These are phyloP conservation scores for Ceratoteleas bidentatus DNA, from an alignment of 1,140 invertebrate species.

Conservation along the genomic window DNA sequence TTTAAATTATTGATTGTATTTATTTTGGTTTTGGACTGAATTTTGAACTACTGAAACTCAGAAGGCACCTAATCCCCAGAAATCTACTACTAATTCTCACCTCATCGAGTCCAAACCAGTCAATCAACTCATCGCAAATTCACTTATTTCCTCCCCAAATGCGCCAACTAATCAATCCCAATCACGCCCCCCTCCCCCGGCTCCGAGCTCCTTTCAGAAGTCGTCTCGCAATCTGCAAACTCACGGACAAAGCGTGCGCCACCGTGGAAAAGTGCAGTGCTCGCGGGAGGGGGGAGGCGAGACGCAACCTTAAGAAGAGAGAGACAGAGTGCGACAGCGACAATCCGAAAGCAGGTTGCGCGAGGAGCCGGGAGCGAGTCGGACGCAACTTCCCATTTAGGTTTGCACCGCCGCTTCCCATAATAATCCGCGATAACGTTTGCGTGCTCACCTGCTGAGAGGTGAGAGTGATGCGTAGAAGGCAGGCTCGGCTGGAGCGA, in stretches of 20 bases:
- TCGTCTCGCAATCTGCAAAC: slow-evolving; percentile 5
- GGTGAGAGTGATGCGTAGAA: slow-evolving; percentile 79
- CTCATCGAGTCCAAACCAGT: too few species aligned
- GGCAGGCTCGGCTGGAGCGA: slow-evolving; percentile 76
- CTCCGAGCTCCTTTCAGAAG: slow-evolving; percentile 12
- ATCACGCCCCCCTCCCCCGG: too few species aligned
- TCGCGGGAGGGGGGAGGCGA: not conserved
- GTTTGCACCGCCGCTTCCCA: slow-evolving; percentile 43
- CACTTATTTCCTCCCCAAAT: too few species aligned
- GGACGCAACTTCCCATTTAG: slow-evolving; percentile 60
- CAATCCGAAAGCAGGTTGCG: slow-evolving; percentile 16
- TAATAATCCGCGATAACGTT: slow-evolving; percentile 57
- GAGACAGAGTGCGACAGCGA: too few species aligned
- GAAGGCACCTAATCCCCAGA: too few species aligned
- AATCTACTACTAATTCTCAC: too few species aligned
- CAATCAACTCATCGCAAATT: too few species aligned
- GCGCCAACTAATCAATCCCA: too few species aligned
- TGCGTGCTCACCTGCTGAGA: slow-evolving; percentile 77
- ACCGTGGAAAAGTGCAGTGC: slow-evolving; percentile 6
- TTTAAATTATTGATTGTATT: too few species aligned
- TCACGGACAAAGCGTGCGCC: slow-evolving; percentile 6
- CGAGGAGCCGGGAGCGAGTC: slow-evolving; percentile 30
- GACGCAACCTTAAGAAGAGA: too few species aligned
- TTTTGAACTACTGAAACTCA: too few species aligned
- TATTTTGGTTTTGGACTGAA: too few species aligned